Base-by-base conservation (phyloP, 2,797 vertebrate genomes). In the Phalloptychus januarius region DNA sequence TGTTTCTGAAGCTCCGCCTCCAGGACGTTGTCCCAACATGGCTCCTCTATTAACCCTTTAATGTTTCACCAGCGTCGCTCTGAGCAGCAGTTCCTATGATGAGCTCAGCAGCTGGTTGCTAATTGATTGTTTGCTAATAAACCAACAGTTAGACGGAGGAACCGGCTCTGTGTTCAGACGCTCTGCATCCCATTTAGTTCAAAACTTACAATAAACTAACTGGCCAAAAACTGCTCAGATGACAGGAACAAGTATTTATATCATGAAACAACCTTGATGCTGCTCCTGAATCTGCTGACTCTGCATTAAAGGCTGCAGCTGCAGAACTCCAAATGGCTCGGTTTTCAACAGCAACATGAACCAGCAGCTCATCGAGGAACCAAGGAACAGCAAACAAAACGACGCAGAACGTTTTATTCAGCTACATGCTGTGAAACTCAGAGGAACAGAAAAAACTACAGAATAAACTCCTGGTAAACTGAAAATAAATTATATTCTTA, bases 241-340 rank as follows among this genome's bases (percentile, higher is more conserved):
- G 38, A n/a, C 65, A 67, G 65, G 63, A 69, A 42, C 65, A 69
- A 13, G 36, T 42, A 69, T 69, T 69, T 69, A n/a, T 69, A 42
- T 69, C 38, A 12, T n/a, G 10, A 42, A 42, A 4, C 36, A 23
- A 69, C 38, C 38, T 69, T 69, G 13, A 5, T n/a, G 65, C 13
- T 40, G 65, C 25, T 69, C 11, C 65, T 13, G 40, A n/a, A 40
- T 42, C 65, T 69, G 38, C 65, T 42, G 65, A n/a, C 18, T 67
- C 20, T 25, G 36, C 65, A 25, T 6, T 25, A 69, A 69, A 69
- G 42, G 23, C 36, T 69, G 38, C 10, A 33, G 44, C 38, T 56
- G 50, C 6, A 25, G 5, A 50, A n/a, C 11, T 56, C 56, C 23
- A 7, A 54, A 23, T 2, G 50, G 5, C 2, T 54, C 25, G 12